phyloP scores from a whole-genome alignment of 2,888 invertebrate genomes.

The Gisinianus flammeolus region DNA sequence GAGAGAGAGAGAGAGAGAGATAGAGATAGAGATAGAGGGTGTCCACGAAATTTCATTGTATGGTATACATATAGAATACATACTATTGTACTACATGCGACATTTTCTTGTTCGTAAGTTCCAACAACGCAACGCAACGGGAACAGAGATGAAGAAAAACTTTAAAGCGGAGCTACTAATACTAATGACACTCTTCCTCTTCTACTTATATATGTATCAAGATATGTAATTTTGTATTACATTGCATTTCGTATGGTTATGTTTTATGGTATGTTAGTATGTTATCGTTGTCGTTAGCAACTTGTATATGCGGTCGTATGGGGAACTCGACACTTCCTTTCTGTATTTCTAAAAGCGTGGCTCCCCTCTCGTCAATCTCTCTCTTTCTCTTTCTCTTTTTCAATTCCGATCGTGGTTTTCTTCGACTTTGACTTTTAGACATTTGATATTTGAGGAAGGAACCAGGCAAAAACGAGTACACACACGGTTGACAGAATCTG shows the following conservation, averaged over 20 bases:
- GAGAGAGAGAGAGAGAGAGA: no score
- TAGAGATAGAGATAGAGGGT: not conserved
- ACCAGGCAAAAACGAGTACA: not conserved
- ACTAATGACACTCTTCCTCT: constrained; percentile 18
- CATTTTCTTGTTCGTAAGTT: no score
- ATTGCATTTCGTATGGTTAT: not conserved
- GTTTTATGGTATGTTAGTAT: not conserved
- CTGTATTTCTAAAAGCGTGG: not conserved
- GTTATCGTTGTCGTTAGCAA: not conserved
- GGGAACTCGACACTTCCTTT: constrained; percentile 12
- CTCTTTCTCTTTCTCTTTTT: not conserved
- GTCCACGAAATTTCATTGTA: not conserved
- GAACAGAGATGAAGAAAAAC: not conserved
- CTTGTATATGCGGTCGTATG: not conserved
- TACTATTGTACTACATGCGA: not conserved
- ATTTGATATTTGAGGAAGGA: not conserved
- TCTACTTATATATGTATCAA: no score
- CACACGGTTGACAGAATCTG: constrained; percentile 7
- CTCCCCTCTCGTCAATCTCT: not conserved
- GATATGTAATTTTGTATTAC: not conserved
- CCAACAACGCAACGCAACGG: no score
- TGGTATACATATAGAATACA: not conserved
- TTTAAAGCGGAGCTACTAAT: not conserved
- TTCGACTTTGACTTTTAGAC: not conserved
- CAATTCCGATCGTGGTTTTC: not conserved